Base-by-base conservation (phyloP, 2,113 vertebrate species). In the Epinephelus cyanopodus region DNA sequence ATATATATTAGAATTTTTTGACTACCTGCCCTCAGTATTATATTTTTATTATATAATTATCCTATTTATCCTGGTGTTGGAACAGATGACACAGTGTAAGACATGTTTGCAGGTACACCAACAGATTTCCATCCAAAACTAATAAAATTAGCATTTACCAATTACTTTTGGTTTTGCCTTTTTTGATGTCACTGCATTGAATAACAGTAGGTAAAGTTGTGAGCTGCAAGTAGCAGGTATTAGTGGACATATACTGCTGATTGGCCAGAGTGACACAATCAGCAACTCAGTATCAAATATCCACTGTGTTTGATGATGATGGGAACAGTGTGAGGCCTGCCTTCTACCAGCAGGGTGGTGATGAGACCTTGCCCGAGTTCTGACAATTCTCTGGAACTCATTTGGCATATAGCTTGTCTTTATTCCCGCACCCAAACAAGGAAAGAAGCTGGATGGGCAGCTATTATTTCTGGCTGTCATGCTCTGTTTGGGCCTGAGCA, bases 231-330 rank as follows among this genome's bases (percentile, higher is more conserved):
- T 39, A 53, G 54, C 53, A 53, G 42, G 4, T 18, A 42, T 25
- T 21, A 15, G 54, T 37, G 47, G 7, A 53, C 27, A 62, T 2
- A 21, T 3, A 29, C 63, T 37, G 68, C 33, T 62, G 56, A 54
- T 33, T 19, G n/a, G 45, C 19, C 29, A 27, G 33, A 70, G 18
- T 45, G 69, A 29, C 53, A 79, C 45, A 75, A 39, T 75, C 64
- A 67, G 19, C 25, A 17, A 27, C 61, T 27, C 54, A 6, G 18
- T 39, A 47, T 53, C 37, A 78, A 66, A 71, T 79, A 74, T 61
- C 50, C 77, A 37, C 73, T 14, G 17, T 52, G 27, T 66, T 14
- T 62, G 47, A 56, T 45, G 62, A 87, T 73, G 56, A 68, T 53
- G 23, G 23, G 29, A 19, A 19, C 33, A 48, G 45, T 52, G 21